phyloP scores from a whole-genome alignment of 2,113 vertebrate genomes.

The Odocoileus virginianus region DNA sequence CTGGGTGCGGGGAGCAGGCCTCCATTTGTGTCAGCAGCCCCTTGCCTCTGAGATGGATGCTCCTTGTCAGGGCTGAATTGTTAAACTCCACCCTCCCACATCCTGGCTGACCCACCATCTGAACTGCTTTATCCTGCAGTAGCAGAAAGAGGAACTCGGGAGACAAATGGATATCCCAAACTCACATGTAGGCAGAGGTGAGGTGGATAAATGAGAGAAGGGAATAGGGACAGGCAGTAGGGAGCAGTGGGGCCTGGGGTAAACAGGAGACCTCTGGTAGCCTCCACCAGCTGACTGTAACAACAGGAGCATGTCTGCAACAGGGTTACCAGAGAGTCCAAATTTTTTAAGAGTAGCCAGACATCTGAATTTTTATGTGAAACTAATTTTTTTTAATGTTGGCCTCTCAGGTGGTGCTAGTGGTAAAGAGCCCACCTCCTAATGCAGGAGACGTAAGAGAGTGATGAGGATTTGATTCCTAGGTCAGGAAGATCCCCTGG shows the following conservation, averaged over 20 bases:
- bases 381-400: neutral
- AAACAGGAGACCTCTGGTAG: neutral
- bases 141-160: neutral
- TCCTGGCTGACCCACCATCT: neutral
- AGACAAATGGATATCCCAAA: neutral
- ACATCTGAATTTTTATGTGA: neutral
- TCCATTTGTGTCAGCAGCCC: neutral
- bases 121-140: neutral
- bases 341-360: neutral
- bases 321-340: neutral
- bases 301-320: neutral
- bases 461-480: neutral
- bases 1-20: neutral
- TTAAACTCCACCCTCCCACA: neutral
- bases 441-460: neutral
- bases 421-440: neutral
- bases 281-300: neutral
- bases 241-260: neutral
- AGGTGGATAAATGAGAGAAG: neutral
- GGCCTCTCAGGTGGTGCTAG: neutral
- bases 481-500: neutral
- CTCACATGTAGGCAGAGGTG: neutral
- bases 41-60: neutral
- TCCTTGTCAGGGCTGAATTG: neutral
- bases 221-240: neutral